Conservation (phyloP, 2,113 vertebrate species). For the Scatophagus argus region DNA sequence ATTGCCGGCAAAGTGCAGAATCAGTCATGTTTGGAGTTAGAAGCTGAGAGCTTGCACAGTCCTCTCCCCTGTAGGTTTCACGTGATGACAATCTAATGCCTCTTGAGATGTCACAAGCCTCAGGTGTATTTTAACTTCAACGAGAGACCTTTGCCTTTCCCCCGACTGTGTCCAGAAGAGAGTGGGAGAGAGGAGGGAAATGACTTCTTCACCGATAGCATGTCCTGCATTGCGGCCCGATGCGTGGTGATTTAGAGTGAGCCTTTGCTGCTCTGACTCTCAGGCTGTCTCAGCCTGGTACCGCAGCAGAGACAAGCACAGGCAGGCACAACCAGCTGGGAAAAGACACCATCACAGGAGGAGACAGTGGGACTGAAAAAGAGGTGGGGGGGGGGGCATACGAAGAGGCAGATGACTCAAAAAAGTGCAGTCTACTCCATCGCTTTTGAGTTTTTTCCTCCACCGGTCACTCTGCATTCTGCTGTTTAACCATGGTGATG, state of each 20-base stretch:
- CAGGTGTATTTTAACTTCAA: background rate
- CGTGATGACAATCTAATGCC: background rate
- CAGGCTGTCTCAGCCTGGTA: conserved; percentile 61
- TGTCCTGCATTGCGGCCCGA: conserved; percentile 58
- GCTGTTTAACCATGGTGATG: conserved; percentile 33
- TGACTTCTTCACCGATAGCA: background rate
- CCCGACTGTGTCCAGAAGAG: background rate
- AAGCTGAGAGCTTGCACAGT: conserved; percentile 9
- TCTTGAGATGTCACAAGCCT: background rate
- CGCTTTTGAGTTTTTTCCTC: conserved; percentile 1
- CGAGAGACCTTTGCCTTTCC: background rate
- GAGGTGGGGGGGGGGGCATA: conserved; percentile 14
- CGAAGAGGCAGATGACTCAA: background rate
- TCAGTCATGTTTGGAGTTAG: conserved; percentile 20
- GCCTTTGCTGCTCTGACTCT: conserved; percentile 31
- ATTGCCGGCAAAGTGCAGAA: conserved; percentile 37
- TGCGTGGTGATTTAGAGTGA: conserved; percentile 38
- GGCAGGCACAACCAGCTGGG: conserved; percentile 54
- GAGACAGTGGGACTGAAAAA: conserved; percentile 22
- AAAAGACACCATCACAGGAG: conserved; percentile 27
- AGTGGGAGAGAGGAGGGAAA: background rate
- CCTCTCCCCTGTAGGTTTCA: background rate
- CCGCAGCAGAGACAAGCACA: conserved; percentile 62
- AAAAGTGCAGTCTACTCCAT: conserved; percentile 10
- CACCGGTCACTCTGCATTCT: background rate